Conservation (phyloP, 2,797 vertebrate genomes). For the Hydrophis major region DNA sequence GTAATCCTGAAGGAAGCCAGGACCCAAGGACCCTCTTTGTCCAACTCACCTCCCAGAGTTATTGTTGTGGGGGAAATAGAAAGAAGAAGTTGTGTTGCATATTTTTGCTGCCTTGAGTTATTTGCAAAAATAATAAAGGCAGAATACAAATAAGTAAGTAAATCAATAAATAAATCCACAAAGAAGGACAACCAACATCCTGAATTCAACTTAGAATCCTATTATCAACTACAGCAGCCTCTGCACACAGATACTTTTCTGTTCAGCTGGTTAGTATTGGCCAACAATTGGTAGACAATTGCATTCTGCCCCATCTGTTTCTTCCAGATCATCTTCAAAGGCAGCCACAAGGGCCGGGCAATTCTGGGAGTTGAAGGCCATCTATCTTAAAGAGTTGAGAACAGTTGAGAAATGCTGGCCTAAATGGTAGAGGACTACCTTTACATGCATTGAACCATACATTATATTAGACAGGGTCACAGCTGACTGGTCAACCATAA, state of each 20-base stretch:
- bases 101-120: not conserved
- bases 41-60: not conserved
- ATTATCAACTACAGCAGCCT: not conserved
- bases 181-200: not conserved
- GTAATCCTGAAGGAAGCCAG: not conserved
- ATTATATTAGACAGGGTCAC: not conserved
- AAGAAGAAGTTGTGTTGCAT: not conserved
- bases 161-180: not conserved
- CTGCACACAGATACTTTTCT: not conserved
- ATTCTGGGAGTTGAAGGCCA: not conserved
- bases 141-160: not conserved
- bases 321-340: not conserved
- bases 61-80: not conserved
- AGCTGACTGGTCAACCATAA: not conserved
- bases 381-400: not conserved
- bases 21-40: not conserved
- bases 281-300: not conserved
- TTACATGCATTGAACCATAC: not conserved
- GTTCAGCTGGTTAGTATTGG: not conserved
- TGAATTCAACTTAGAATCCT: not conserved
- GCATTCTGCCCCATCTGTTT: not conserved
- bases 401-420: not conserved
- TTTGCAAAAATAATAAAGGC: not conserved
- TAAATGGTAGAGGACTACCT: not conserved
- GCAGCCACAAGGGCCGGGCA: not conserved